Conservation (phyloP, 1,140 invertebrate species). For the Platorchestia sp. region DNA sequence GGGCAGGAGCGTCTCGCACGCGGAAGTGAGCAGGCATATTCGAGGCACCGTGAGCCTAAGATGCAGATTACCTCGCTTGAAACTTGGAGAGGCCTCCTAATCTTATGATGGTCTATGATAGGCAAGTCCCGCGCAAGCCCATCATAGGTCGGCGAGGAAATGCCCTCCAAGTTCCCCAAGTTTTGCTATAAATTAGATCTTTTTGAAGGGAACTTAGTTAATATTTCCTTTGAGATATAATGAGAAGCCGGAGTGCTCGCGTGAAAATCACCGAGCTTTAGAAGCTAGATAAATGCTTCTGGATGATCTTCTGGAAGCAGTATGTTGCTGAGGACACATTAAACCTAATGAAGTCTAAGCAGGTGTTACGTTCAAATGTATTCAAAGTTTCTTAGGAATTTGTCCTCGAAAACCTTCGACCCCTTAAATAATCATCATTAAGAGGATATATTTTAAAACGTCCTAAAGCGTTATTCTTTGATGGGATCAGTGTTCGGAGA, state of each 20-base stretch:
- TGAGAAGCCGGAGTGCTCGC: constrained; percentile 2
- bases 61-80: constrained; percentile 6
- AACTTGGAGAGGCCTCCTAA: constrained; percentile 9
- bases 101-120: constrained; percentile 49
- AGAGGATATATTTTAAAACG: too few species aligned
- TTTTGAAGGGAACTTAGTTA: constrained; percentile 36
- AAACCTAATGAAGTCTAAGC: neutral
- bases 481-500: too few species aligned
- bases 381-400: too few species aligned
- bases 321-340: neutral
- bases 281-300: constrained; percentile 14
- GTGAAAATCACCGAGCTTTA: neutral
- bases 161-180: constrained; percentile 5
- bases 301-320: neutral
- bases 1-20: neutral
- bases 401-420: too few species aligned
- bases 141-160: constrained; percentile 32
- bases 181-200: constrained; percentile 52
- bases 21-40: neutral
- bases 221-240: constrained; percentile 54
- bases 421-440: too few species aligned
- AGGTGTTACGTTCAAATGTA: too few species aligned
- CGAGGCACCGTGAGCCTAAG: neutral
- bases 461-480: too few species aligned
- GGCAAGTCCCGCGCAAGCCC: neutral